A percentile compares a stretch with the other conserved stretches of the same genome.
Conservation (phyloP, 1,140 invertebrate species). For the Tetranychus cinnabarinus region DNA sequence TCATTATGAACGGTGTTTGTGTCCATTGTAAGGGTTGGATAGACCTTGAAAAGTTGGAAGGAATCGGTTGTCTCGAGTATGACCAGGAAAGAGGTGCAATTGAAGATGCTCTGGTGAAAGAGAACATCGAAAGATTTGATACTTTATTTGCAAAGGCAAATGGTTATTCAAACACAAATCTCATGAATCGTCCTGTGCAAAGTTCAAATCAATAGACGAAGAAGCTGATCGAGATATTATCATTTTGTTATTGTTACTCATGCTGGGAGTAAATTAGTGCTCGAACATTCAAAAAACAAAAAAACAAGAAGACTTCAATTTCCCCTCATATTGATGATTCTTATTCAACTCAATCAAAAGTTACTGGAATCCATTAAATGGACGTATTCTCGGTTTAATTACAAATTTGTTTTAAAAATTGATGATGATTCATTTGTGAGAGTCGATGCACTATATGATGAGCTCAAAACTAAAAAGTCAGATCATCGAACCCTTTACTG, state of each 20-base stretch:
- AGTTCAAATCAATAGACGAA: too few relatives aligned
- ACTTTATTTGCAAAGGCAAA: constrained; percentile 15
- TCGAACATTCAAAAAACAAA: constrained; percentile 18
- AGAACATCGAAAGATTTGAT: constrained; percentile 28
- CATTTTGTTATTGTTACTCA: constrained; percentile 43
- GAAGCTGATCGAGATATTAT: constrained; percentile 17
- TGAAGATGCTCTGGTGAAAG: constrained; percentile 59
- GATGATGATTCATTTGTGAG: constrained; percentile 64
- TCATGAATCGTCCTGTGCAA: constrained; percentile 14
- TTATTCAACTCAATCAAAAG: constrained; percentile 43
- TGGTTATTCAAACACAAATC: constrained; percentile 27
- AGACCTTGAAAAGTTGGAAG: constrained; percentile 77
- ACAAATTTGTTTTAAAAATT: constrained; percentile 50
- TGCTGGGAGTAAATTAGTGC: constrained; percentile 15
- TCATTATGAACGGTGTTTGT: constrained; percentile 96
- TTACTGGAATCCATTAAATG: constrained; percentile 34
- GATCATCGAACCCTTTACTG: constrained; percentile 40
- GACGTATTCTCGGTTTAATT: constrained; percentile 27
- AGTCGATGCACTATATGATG: constrained; percentile 32
- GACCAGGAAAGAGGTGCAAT: constrained; percentile 53
- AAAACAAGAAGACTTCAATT: constrained; percentile 35
- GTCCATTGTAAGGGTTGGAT: constrained; percentile 82
- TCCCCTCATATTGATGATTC: constrained; percentile 37
- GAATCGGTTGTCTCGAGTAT: constrained; percentile 71
- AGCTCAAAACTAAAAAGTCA: constrained; percentile 23